A percentile compares a stretch with the other conserved stretches of the same genome.
phyloP scores from a whole-genome alignment of 1,140 invertebrate species.

The Stratiolaelaps scimitus region DNA sequence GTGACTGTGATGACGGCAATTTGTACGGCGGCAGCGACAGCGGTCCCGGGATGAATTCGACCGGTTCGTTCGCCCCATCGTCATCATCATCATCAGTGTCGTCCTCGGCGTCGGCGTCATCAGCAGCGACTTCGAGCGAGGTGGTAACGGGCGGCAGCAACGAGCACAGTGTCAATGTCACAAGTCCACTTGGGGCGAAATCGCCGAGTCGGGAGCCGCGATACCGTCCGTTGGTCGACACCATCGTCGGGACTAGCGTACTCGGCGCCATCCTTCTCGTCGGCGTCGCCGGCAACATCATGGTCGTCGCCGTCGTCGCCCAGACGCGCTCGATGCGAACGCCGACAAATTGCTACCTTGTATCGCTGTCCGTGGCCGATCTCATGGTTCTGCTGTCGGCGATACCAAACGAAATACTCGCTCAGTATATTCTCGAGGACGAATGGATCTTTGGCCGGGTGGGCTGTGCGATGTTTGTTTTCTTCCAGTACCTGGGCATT shows the following conservation, averaged over 20 bases:
- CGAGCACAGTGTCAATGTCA: too few species aligned
- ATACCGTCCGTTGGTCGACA: constrained; percentile 46
- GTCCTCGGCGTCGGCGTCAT: too few species aligned
- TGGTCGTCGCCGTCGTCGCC: constrained; percentile 47
- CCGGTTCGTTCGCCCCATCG: too few species aligned
- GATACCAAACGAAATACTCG: constrained; percentile 49
- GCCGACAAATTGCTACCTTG: constrained; percentile 53
- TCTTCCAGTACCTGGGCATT: constrained; percentile 54
- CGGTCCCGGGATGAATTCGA: too few species aligned
- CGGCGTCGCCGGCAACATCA: constrained; percentile 48
- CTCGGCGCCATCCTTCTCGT: constrained; percentile 48
- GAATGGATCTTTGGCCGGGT: constrained; percentile 50
- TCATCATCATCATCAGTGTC: too few species aligned
- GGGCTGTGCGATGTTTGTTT: constrained; percentile 51
- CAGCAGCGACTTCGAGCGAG: too few species aligned
- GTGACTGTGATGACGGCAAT: too few species aligned
- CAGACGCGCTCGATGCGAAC: constrained; percentile 46
- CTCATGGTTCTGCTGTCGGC: constrained; percentile 48
- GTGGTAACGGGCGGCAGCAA: too few species aligned
- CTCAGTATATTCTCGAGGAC: constrained; percentile 48
- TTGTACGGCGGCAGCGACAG: too few species aligned
- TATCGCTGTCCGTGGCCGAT: constrained; percentile 51
- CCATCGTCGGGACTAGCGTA: constrained; percentile 48
- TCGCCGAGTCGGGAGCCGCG: constrained; percentile 33
- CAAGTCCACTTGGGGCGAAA: too few species aligned